Conservation (phyloP, 2,888 invertebrate species). For the Panopea generosa region DNA sequence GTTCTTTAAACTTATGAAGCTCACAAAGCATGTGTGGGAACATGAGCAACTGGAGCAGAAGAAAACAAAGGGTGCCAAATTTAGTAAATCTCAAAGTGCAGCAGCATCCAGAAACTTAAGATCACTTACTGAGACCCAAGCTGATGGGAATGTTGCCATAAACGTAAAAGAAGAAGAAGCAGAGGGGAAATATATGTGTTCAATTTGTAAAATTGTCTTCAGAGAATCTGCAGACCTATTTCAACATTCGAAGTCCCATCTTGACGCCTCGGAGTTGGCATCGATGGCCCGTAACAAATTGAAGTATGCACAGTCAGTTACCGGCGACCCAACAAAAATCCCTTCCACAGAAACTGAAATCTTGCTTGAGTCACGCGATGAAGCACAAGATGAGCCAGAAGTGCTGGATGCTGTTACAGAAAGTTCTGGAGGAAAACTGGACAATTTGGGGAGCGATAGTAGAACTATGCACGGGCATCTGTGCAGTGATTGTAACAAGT, state of each 20-base stretch:
- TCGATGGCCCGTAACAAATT: background rate
- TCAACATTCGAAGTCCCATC: constrained; percentile 18
- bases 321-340: constrained; percentile 21
- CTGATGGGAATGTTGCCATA: background rate
- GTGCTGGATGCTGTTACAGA: background rate
- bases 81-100: background rate
- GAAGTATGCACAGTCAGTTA: constrained; percentile 14
- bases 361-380: background rate
- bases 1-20: constrained; percentile 29
- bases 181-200: constrained; percentile 22
- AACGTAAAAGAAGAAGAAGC: background rate
- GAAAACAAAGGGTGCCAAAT: background rate
- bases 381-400: too few species aligned
- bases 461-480: background rate
- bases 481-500: background rate
- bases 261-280: constrained; percentile 4
- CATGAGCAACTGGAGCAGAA: constrained; percentile 27
- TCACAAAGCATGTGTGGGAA: constrained; percentile 30
- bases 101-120: background rate
- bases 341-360: too few species aligned
- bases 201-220: constrained; percentile 14
- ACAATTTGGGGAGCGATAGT: background rate
- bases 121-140: background rate
- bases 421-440: background rate
- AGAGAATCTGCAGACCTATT: constrained; percentile 19